These are phyloP conservation scores for Alouatta palliata DNA, from an alignment of 2,113 vertebrate genomes.

Conservation along the genomic window DNA sequence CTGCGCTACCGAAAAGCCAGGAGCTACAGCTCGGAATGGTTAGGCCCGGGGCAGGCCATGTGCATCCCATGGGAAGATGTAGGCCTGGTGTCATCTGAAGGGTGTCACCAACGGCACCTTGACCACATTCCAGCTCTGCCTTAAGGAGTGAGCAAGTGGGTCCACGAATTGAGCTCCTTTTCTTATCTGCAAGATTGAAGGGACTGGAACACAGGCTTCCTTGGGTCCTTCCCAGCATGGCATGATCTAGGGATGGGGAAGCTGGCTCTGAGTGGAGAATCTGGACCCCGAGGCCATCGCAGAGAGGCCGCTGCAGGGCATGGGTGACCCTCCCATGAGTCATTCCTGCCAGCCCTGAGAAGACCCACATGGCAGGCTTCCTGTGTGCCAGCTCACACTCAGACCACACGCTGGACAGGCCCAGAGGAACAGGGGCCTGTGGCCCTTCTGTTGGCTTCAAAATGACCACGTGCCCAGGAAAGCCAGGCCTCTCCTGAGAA, in stretches of 20 bases:
- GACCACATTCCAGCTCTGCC: neutral
- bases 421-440: neutral
- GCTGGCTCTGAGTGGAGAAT: neutral
- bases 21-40: neutral
- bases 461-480: neutral
- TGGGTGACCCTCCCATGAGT: slow-evolving; percentile 42
- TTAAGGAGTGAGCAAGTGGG: neutral
- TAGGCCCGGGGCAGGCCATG: neutral
- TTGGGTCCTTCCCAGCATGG: neutral
- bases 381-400: neutral
- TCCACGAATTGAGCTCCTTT: neutral
- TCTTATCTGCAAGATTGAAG: neutral
- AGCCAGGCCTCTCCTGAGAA: neutral
- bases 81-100: too few species aligned
- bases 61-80: neutral
- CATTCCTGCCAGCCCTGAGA: slow-evolving; percentile 25
- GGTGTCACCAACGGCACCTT: neutral
- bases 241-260: neutral
- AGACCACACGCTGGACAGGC: neutral
- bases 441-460: neutral
- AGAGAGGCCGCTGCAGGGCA: neutral
- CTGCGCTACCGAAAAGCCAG: neutral
- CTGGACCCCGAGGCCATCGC: neutral
- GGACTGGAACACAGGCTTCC: neutral
- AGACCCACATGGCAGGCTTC: neutral